phyloP scores from a whole-genome alignment of 1,140 invertebrate species.

The Pogonognathellus flavescens region DNA sequence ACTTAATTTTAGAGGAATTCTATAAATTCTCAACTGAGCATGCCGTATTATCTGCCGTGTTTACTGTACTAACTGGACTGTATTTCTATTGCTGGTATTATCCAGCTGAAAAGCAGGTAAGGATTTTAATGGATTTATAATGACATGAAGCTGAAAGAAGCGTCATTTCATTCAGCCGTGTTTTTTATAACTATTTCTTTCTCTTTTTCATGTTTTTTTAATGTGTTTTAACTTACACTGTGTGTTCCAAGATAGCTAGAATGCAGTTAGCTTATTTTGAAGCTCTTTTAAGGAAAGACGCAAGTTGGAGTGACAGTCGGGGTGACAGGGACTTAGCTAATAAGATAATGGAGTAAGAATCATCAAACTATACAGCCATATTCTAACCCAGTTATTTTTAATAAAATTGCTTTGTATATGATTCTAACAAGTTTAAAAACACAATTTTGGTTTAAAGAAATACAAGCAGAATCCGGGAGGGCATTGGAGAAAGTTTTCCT shows the following conservation, averaged over 20 bases:
- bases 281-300: constrained; percentile 16
- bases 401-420: no score
- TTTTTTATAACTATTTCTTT: no score
- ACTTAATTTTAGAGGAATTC: neutral
- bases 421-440: no score
- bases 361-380: neutral
- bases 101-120: constrained; percentile 38
- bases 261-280: constrained; percentile 35
- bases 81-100: constrained; percentile 38
- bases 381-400: neutral
- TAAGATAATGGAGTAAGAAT: constrained; percentile 33
- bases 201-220: no score
- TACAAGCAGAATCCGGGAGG: constrained; percentile 16
- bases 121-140: no score
- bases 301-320: constrained; percentile 6
- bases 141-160: no score
- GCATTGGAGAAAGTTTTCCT: constrained; percentile 29
- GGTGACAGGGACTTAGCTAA: constrained; percentile 21
- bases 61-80: neutral
- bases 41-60: neutral
- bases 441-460: constrained; percentile 11
- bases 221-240: neutral
- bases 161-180: no score
- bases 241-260: constrained; percentile 5
- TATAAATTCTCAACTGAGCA: neutral